phyloP scores from a whole-genome alignment of 2,113 vertebrate genomes.

The Oryzias melastigma region DNA sequence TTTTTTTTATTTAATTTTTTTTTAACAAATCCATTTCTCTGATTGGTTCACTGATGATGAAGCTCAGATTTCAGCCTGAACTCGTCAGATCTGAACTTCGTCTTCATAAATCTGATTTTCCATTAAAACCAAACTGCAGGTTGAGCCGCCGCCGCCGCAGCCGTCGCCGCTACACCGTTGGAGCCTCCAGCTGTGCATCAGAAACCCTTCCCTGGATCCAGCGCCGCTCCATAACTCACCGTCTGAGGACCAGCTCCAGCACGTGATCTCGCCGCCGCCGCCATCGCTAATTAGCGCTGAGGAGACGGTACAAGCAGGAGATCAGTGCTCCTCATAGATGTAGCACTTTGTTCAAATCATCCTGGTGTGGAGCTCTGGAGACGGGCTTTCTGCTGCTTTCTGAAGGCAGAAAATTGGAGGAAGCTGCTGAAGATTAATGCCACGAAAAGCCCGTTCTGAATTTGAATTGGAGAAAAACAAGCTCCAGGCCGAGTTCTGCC shows the following conservation, averaged over 20 bases:
- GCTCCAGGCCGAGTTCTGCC: conserved; percentile 18
- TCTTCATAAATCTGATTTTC: conserved; percentile 45
- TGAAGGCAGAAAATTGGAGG: conserved; percentile 1
- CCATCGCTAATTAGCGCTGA: conserved; percentile 35
- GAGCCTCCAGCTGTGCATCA: conserved; percentile 54
- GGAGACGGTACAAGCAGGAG: conserved; percentile 15
- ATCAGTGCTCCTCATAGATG: background rate
- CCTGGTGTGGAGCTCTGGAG: background rate
- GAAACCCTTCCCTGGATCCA: conserved; percentile 39
- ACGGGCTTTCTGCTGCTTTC: background rate
- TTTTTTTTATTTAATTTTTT: too few relatives aligned
- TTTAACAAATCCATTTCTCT: too few relatives aligned
- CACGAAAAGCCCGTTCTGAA: conserved; percentile 6
- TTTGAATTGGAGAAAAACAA: conserved; percentile 6
- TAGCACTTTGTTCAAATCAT: background rate
- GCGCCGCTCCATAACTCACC: conserved; percentile 58
- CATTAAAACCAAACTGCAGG: too few relatives aligned
- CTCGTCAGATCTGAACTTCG: too few relatives aligned
- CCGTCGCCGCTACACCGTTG: conserved; percentile 32
- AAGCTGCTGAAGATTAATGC: conserved; percentile 10
- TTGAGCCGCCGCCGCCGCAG: too few relatives aligned
- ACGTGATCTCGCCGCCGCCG: conserved; percentile 44
- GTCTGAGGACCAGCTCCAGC: conserved; percentile 53
- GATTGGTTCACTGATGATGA: too few relatives aligned
- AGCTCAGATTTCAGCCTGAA: too few relatives aligned